Base-by-base conservation (phyloP, 2,888 invertebrate species). In the Thalpophila matura region DNA sequence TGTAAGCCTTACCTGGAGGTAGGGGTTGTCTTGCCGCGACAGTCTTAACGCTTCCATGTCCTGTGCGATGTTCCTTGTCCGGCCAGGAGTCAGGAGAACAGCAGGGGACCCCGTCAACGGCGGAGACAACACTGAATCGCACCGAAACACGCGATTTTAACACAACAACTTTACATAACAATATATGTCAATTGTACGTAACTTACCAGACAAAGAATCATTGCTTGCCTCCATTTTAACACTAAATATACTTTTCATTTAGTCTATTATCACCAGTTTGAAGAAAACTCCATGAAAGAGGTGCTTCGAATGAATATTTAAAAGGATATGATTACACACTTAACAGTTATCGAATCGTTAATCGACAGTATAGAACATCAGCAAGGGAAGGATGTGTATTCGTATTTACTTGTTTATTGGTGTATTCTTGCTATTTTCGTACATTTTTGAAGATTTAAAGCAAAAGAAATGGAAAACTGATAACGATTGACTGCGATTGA, bases 11-110 rank as follows among this genome's bases (percentile, higher is more conserved):
- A 97, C 97, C 96, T 97, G 97, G 66, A 98, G 93, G 86, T 97
- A 98, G 1, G 98, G 98, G 92, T 98, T 98, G 89, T 98, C 98
- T 90, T 98, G 97, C 65, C 98, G 95, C 7, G 98, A 98, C 43
- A 97, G 95, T 81, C 97, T 95, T 40, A 98, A 93, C 22, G 97
- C 97, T 88, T 98, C 97, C 97, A 98, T 98, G 85, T 98, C 98
- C 90, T 97, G 97, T 82, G 97, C 97, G 82, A 97, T 97, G 90
- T 97, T 97, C 77, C 97, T 95, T 67, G 97, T 96, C 73, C 97
- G 95, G 18, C 97, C 97, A 49, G 97, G 97, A 75, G 97, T 97
- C 74, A 97, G 89, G 38, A 97, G 95, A 65, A 97, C 95, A 50
- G 97, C 96, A 31, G 97, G 81, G 12, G 94, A 92, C 6, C 90